These are phyloP conservation scores for Takifugu rubripes DNA, from an alignment of 2,797 vertebrate species.

Conservation along the genomic window DNA sequence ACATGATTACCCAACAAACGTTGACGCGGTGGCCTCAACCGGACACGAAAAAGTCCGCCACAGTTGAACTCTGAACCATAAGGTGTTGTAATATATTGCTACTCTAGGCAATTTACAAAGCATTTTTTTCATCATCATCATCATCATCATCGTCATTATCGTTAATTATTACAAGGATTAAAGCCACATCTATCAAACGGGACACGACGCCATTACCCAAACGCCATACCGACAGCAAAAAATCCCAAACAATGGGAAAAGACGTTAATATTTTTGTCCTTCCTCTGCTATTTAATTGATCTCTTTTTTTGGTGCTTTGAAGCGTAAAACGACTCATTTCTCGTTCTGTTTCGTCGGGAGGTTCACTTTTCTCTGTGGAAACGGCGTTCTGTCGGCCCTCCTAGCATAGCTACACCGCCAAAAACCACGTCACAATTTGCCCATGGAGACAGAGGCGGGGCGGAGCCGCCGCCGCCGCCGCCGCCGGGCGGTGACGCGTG, in stretches of 20 bases:
- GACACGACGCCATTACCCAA: conserved; percentile 94
- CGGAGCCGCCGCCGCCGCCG: conserved; percentile 39
- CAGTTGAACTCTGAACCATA: conserved; percentile 89
- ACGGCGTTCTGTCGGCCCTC: conserved; percentile 58
- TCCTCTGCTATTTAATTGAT: conserved; percentile 32
- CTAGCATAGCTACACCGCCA: neutral
- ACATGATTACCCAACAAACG: conserved; percentile 85
- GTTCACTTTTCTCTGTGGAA: conserved; percentile 64
- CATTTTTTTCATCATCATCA: conserved; percentile 66
- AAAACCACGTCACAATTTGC: too few relatives aligned
- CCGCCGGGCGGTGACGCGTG: conserved; percentile 45
- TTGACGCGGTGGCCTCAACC: conserved; percentile 87
- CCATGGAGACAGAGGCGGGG: too few relatives aligned
- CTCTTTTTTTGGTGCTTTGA: conserved; percentile 60
- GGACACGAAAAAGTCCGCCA: conserved; percentile 89
- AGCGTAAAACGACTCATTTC: conserved; percentile 58
- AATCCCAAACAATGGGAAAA: conserved; percentile 70
- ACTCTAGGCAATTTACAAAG: conserved; percentile 98
- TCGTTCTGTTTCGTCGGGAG: conserved; percentile 31
- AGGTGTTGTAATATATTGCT: conserved; percentile 94
- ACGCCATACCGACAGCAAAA: conserved; percentile 79
- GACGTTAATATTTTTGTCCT: conserved; percentile 16
- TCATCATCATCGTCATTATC: neutral
- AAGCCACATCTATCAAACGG: conserved; percentile 93
- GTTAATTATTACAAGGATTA: conserved; percentile 85